Evolutionary conservation across 2,888 invertebrate genomes (phyloP).

Genomic region (Pseudococcus jackbeardsleyi): DNA sequence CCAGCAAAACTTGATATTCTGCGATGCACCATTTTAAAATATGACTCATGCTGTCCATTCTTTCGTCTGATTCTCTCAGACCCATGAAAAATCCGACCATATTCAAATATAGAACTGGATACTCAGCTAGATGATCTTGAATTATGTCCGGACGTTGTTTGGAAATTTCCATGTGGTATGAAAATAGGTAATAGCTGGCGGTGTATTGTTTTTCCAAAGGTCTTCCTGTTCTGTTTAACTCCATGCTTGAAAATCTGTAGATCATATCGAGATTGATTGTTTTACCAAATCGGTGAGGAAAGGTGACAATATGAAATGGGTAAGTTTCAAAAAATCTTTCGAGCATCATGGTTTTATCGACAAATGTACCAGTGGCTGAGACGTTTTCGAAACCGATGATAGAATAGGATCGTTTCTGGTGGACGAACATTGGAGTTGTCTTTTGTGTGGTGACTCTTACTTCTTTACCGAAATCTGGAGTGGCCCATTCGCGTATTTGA

Average conservation of each 20-base stretch:
- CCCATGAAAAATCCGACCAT: background rate
- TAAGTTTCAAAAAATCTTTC: background rate
- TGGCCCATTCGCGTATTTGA: background rate
- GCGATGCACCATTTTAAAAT: background rate
- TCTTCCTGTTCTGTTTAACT: background rate
- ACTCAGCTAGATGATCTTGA: background rate
- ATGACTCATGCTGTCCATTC: background rate
- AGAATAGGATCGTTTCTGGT: background rate
- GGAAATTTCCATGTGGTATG: background rate
- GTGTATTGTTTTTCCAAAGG: background rate
- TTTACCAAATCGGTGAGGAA: background rate
- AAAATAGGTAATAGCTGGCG: background rate
- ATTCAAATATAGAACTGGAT: background rate
- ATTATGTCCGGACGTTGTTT: background rate
- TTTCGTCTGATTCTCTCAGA: background rate
- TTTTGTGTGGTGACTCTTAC: background rate
- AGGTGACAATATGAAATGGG: background rate
- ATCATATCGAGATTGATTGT: constrained; percentile 2
- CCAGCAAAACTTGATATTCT: background rate
- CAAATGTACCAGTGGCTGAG: background rate
- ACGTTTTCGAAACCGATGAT: background rate
- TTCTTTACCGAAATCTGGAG: background rate
- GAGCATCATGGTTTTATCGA: background rate
- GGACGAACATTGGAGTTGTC: background rate
- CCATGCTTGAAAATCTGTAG: background rate